Evolutionary conservation across 1,140 invertebrate species (phyloP).

Genomic region (Philopotamus ludificatus): DNA sequence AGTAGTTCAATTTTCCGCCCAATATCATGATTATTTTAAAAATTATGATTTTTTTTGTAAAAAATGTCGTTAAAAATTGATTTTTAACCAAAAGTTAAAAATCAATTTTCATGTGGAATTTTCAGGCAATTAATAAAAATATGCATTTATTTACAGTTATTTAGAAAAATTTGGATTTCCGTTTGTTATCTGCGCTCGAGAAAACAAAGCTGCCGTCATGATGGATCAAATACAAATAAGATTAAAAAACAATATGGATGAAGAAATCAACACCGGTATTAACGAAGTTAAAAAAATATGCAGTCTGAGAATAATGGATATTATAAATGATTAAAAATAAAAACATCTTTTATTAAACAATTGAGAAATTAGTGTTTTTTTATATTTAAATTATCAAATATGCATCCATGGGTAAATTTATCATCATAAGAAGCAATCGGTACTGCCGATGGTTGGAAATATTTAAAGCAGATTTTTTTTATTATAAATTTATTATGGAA

Average conservation of each 20-base stretch:
- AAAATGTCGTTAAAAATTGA: slow-evolving; percentile 2
- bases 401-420: too few species aligned
- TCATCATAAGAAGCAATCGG: too few species aligned
- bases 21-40: neutral
- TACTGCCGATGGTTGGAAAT: too few species aligned
- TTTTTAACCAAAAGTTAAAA: slow-evolving; percentile 27
- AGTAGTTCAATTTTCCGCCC: too few species aligned
- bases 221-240: slow-evolving; percentile 57
- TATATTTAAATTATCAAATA: too few species aligned
- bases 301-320: slow-evolving; percentile 58
- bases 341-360: too few species aligned
- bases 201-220: slow-evolving; percentile 65
- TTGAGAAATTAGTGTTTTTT: too few species aligned
- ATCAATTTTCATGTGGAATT: too few species aligned
- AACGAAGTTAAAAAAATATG: slow-evolving; percentile 72
- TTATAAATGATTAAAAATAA: slow-evolving; percentile 45
- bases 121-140: too few species aligned
- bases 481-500: too few species aligned
- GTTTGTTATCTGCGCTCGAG: slow-evolving; percentile 68
- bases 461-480: too few species aligned
- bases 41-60: slow-evolving; percentile 15
- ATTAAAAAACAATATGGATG: slow-evolving; percentile 56
- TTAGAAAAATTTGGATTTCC: slow-evolving; percentile 68
- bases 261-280: slow-evolving; percentile 61
- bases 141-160: too few species aligned